These are phyloP conservation scores for Macrophya annulata DNA, from an alignment of 2,888 invertebrate species.

Conservation along the genomic window DNA sequence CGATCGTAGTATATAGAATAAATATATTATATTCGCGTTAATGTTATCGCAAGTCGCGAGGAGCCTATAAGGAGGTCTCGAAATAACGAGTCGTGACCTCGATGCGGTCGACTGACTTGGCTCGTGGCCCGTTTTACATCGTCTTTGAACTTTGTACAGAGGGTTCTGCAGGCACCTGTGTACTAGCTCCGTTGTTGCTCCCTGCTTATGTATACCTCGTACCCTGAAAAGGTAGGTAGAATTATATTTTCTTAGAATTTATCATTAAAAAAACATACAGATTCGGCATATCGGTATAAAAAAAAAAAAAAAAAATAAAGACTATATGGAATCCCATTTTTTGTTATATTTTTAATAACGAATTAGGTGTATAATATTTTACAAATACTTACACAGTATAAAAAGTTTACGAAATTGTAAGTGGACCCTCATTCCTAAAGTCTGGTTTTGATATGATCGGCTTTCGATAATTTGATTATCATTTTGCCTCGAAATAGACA, in stretches of 20 bases:
- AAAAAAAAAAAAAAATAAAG: background rate
- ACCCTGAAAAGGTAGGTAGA: no score
- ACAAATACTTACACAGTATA: background rate
- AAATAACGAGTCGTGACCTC: conserved; percentile 67
- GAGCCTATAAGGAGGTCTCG: conserved; percentile 61
- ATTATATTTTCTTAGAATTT: background rate
- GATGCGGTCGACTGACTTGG: conserved; percentile 55
- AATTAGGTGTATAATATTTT: no score
- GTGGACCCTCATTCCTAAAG: background rate
- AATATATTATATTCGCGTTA: background rate
- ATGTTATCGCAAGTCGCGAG: conserved; percentile 18
- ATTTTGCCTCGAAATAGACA: conserved; percentile 2
- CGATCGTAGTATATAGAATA: background rate
- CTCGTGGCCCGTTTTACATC: conserved; percentile 64
- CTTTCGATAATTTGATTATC: background rate
- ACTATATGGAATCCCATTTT: no score
- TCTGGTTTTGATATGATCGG: conserved; percentile 1
- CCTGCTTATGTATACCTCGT: background rate
- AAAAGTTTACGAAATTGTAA: background rate
- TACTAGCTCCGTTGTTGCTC: background rate
- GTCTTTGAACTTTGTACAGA: conserved; percentile 58
- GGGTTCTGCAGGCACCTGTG: conserved; percentile 16
- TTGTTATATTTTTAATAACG: no score
- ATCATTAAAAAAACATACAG: background rate
- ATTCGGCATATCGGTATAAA: background rate